Evolutionary conservation across 2,113 vertebrate species (phyloP).

Genomic region (Odontesthes bonariensis): DNA sequence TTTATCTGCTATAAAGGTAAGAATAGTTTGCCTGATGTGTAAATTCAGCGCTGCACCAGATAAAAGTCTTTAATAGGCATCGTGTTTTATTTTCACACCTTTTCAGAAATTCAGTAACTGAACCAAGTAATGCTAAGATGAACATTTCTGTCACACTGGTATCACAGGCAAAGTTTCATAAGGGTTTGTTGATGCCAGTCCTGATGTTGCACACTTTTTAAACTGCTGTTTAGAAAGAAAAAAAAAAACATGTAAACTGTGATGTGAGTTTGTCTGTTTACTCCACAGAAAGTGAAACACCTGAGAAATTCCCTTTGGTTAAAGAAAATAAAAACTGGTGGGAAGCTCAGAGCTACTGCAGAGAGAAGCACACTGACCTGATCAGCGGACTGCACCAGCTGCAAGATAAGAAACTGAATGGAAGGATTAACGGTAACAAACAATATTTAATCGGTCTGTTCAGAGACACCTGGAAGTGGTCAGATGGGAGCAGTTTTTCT

Average conservation of each 20-base stretch:
- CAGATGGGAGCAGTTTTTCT: too few relatives aligned
- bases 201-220: too few relatives aligned
- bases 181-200: too few relatives aligned
- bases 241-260: too few relatives aligned
- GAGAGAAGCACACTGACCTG: constrained; percentile 33
- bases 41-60: background rate
- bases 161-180: too few relatives aligned
- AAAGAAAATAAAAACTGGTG: fast-evolving
- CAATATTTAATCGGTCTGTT: background rate
- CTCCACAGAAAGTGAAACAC: fast-evolving
- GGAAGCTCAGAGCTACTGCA: constrained; percentile 21
- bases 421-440: too few relatives aligned
- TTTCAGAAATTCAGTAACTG: too few relatives aligned
- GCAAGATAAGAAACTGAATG: background rate
- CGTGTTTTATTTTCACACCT: background rate
- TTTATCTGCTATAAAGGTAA: constrained; percentile 46
- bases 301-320: fast-evolving
- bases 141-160: background rate
- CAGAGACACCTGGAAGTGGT: constrained; percentile 9
- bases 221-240: too few relatives aligned
- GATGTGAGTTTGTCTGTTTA: background rate
- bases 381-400: background rate
- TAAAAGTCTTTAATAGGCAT: too few relatives aligned
- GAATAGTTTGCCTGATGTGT: background rate
- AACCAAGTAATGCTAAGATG: background rate